Evolutionary conservation across 2,888 invertebrate species (phyloP).

Genomic region (Fragum sueziense): DNA sequence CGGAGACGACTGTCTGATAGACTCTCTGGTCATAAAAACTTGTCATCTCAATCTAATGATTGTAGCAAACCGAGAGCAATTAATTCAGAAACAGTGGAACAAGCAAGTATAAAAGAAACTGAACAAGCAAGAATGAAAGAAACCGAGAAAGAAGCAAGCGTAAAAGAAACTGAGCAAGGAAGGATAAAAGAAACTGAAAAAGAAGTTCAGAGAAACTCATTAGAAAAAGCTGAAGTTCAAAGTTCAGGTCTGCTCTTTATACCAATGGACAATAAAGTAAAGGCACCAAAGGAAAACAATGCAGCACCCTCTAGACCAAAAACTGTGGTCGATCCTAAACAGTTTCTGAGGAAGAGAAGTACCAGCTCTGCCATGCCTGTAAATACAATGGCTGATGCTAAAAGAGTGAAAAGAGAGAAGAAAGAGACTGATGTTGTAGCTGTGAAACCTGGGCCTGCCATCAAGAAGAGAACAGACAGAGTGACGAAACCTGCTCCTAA

Average conservation of each 20-base stretch:
- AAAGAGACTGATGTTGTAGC: neutral
- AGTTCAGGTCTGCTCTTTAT: slow-evolving; percentile 33
- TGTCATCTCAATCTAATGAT: too few species aligned
- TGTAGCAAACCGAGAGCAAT: neutral
- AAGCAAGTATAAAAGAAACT: neutral
- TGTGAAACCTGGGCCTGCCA: neutral
- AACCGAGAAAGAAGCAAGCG: neutral
- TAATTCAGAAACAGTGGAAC: neutral
- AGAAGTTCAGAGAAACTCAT: neutral
- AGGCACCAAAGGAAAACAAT: slow-evolving; percentile 22
- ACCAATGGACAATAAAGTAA: slow-evolving; percentile 32
- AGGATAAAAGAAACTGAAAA: neutral
- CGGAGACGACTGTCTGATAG: slow-evolving; percentile 45
- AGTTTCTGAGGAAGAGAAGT: slow-evolving; percentile 53
- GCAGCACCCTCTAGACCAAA: slow-evolving; percentile 12
- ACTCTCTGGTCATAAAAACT: slow-evolving; percentile 16
- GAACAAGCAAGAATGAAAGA: neutral
- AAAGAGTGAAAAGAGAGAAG: slow-evolving; percentile 37
- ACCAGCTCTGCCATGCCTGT: slow-evolving; percentile 33
- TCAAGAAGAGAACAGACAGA: slow-evolving; percentile 1
- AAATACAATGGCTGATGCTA: slow-evolving; percentile 26
- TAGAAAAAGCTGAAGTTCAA: neutral
- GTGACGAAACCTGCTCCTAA: neutral
- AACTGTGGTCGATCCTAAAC: slow-evolving; percentile 35
- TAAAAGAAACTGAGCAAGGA: slow-evolving; percentile 11